Evolutionary conservation across 2,797 vertebrate species (phyloP).

Genomic region (Sphenodon punctatus): DNA sequence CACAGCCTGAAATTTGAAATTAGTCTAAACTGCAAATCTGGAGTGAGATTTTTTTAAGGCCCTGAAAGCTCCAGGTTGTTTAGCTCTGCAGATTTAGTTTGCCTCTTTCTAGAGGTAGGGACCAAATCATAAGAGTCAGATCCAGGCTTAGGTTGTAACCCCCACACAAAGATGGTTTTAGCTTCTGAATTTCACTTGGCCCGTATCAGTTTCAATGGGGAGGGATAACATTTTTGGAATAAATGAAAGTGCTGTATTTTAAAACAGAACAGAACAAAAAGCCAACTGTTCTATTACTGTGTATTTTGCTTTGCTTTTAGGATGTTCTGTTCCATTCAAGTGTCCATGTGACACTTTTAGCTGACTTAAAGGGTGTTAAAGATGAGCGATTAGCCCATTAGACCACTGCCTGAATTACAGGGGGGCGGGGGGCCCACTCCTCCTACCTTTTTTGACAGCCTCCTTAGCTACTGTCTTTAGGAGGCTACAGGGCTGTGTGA

Average conservation of each 20-base stretch:
- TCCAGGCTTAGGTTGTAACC: not conserved
- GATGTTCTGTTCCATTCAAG: constrained; percentile 5
- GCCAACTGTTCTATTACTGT: not conserved
- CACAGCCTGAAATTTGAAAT: not conserved
- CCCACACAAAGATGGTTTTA: accelerated
- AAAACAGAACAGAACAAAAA: not conserved
- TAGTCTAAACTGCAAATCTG: not conserved
- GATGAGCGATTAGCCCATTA: too few species aligned
- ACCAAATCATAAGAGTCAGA: not conserved
- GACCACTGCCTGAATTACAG: too few species aligned
- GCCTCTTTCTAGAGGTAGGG: accelerated
- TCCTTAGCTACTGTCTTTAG: too few species aligned
- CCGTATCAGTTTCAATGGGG: accelerated
- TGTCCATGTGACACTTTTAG: not conserved
- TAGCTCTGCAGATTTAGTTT: not conserved
- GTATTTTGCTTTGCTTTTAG: not conserved
- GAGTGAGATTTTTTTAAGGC: not conserved
- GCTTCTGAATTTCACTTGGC: not conserved
- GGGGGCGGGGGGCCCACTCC: too few species aligned
- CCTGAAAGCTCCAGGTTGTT: not conserved
- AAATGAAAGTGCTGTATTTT: not conserved
- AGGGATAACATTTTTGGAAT: not conserved
- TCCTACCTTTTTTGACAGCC: too few species aligned
- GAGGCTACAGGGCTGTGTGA: too few species aligned
- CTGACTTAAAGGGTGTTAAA: not conserved